Base-by-base conservation (phyloP, 2,113 vertebrate genomes). In the Ophthalmolycus amberensis region DNA sequence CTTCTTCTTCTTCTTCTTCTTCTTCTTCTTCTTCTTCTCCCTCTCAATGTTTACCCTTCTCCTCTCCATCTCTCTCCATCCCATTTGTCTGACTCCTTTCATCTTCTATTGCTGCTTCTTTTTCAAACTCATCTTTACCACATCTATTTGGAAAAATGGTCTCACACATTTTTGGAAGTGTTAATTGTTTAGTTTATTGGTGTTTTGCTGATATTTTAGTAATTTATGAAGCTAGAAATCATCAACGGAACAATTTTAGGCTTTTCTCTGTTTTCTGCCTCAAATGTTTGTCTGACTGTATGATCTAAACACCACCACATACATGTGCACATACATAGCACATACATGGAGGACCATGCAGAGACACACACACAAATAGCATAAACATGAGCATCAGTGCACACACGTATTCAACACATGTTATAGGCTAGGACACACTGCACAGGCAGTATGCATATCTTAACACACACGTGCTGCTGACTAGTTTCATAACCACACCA, bases 31-130 rank as follows among this genome's bases (percentile, higher is more conserved):
- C 52, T 69, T 58, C 67, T 69, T 82, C 64, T 65, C n/a, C 60
- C 71, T 62, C 68, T 67, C 84, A 56, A 67, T 32, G 62, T 48
- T 46, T 59, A 46, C 71, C 72, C 64, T 84, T 29, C 29, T 58
- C 80, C 58, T 71, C 59, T 74, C 59, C 68, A 44, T 16, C 71
- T 48, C 29, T 40, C 62, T 84, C 56, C 75, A 52, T 73, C 74
- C 52, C 77, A 82, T 87, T 87, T 77, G 63, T 76, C 73, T 22
- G 63, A 37, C 71, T 86, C 87, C 84, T 89, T 85, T 90, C 80
- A 81, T 87, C 77, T 79, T 72, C 42, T 75, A 54, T 25, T 38
- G 40, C 59, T 75, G 67, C 71, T 81, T 82, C 79, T 83, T 71
- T 76, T 70, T 87, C 77, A 83, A 77, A 71, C 56, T 72, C 50